Conservation (phyloP, 2,797 vertebrate genomes). For the Corythornis leucogaster region DNA sequence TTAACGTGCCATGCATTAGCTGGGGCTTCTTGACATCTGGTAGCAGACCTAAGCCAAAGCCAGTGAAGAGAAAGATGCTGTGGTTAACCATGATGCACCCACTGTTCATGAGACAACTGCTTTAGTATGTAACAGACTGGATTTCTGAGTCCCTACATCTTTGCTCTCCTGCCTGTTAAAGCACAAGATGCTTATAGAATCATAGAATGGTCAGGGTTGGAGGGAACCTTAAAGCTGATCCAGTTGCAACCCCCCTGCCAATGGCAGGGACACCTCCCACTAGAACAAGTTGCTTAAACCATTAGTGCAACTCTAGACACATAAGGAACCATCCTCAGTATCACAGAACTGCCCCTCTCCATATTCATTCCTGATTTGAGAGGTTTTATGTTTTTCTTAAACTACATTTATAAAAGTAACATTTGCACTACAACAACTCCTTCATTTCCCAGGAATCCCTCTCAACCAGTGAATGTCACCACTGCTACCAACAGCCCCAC, state of each 20-base stretch:
- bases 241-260: no score
- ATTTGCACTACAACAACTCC: background rate
- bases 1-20: conserved; percentile 93
- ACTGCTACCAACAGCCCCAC: rapidly evolving
- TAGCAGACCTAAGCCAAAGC: conserved; percentile 78
- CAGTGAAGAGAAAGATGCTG: background rate
- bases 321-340: rapidly evolving
- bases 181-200: rapidly evolving
- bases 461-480: background rate
- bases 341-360: background rate
- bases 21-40: conserved; percentile 91
- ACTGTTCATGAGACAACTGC: background rate
- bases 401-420: background rate
- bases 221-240: no score
- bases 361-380: background rate
- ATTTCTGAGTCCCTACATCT: background rate
- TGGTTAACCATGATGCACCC: rapidly evolving
- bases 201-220: no score
- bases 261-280: no score
- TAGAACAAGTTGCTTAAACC: background rate
- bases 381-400: background rate
- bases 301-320: rapidly evolving
- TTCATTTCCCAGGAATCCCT: background rate
- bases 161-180: no score
- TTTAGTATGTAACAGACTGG: rapidly evolving